phyloP scores from a whole-genome alignment of 1,140 invertebrate genomes.

The Drosophila saltans region DNA sequence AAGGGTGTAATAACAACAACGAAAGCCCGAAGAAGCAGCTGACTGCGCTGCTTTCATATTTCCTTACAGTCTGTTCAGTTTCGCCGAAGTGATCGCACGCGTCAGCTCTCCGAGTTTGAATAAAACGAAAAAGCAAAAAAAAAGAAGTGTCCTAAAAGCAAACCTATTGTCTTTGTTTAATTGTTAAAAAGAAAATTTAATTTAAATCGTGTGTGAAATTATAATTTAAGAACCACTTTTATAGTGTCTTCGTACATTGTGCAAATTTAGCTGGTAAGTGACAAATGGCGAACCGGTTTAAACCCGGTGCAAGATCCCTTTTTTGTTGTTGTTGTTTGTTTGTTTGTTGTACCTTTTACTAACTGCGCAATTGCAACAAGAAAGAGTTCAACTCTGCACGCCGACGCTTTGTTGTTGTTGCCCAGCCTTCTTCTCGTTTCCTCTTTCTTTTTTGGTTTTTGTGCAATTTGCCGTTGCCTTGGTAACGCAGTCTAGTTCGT shows the following conservation, averaged over 20 bases:
- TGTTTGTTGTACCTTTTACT: slow-evolving; percentile 8
- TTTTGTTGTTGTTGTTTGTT: slow-evolving; percentile 2
- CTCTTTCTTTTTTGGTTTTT: slow-evolving; percentile 14
- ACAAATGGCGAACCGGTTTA: slow-evolving; percentile 36
- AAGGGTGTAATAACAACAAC: slow-evolving; percentile 15
- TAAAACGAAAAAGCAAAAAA: not conserved
- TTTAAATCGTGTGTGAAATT: slow-evolving; percentile 11
- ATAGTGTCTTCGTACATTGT: not conserved
- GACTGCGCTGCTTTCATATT: slow-evolving; percentile 32
- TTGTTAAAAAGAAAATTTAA: slow-evolving; percentile 1
- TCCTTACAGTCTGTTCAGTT: slow-evolving; percentile 51
- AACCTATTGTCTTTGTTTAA: slow-evolving; percentile 11
- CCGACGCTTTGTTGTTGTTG: slow-evolving; percentile 37
- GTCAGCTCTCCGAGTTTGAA: slow-evolving; percentile 4
- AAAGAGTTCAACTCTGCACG: slow-evolving; percentile 34
- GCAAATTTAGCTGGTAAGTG: slow-evolving; percentile 18
- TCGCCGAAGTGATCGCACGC: slow-evolving; percentile 46
- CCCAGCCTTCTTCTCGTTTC: slow-evolving; percentile 15
- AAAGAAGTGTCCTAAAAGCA: not conserved
- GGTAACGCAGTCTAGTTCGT: slow-evolving; percentile 36
- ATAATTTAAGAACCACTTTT: not conserved
- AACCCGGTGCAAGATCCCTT: slow-evolving; percentile 34
- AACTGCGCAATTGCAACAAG: slow-evolving; percentile 47
- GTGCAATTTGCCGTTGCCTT: slow-evolving; percentile 33
- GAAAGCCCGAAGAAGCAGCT: slow-evolving; percentile 34